Evolutionary conservation across 2,888 invertebrate species (phyloP).

Genomic region (Leistus spinibarbis): DNA sequence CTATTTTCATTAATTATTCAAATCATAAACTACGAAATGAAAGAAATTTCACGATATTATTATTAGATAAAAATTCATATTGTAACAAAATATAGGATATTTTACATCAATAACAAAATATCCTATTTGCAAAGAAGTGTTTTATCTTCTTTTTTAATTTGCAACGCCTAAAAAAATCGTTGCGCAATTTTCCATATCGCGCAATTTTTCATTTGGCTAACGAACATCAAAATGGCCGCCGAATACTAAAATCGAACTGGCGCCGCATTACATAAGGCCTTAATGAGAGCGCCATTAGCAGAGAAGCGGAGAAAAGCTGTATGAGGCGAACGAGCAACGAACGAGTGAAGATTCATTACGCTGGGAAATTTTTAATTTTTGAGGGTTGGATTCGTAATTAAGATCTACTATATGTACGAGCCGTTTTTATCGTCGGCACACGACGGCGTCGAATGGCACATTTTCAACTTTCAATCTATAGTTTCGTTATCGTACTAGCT

Average conservation of each 20-base stretch:
- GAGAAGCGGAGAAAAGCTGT: not conserved
- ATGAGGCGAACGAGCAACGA: not conserved
- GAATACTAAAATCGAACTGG: not conserved
- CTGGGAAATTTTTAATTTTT: slow-evolving; percentile 1
- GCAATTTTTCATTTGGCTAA: slow-evolving; percentile 4
- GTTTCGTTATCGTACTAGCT: too few relatives aligned
- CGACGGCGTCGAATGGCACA: too few relatives aligned
- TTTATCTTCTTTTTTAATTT: not conserved
- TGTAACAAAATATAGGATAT: too few relatives aligned
- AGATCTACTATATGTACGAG: not conserved
- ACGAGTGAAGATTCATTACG: slow-evolving; percentile 4
- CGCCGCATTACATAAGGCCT: slow-evolving; percentile 1
- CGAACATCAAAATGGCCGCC: slow-evolving; percentile 3
- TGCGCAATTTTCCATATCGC: not conserved
- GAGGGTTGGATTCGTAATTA: slow-evolving; percentile 5
- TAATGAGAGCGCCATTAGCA: slow-evolving; percentile 5
- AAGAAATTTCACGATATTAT: too few relatives aligned
- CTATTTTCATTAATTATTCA: too few relatives aligned
- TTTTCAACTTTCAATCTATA: too few relatives aligned
- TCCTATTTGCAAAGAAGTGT: not conserved
- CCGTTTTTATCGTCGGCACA: not conserved
- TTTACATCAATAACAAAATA: too few relatives aligned
- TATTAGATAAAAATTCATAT: too few relatives aligned
- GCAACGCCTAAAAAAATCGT: not conserved
- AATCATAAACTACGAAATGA: too few relatives aligned